phyloP scores from a whole-genome alignment of 2,113 vertebrate species.

The Oryzias curvinotus region DNA sequence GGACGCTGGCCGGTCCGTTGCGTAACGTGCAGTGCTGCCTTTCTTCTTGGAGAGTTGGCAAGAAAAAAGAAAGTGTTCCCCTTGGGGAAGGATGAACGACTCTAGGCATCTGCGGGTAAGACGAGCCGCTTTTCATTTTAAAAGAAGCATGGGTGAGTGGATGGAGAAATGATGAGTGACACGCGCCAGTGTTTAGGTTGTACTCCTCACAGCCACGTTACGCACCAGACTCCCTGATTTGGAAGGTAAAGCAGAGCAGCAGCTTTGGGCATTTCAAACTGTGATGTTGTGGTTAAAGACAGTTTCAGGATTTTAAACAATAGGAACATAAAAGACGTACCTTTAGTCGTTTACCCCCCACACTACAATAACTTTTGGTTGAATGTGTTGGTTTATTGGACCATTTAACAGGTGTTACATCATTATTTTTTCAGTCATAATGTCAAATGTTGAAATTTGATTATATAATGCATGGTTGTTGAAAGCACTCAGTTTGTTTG shows the following conservation, averaged over 20 bases:
- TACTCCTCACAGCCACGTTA: not conserved
- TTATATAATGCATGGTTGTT: too few species aligned
- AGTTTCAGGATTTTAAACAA: too few species aligned
- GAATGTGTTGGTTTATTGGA: not conserved
- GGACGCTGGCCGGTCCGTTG: conserved; percentile 49
- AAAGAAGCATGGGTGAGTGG: not conserved
- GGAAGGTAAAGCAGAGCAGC: conserved; percentile 4
- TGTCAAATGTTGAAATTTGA: too few species aligned
- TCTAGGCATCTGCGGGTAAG: conserved; percentile 73
- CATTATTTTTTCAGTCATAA: not conserved
- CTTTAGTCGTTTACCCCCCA: not conserved
- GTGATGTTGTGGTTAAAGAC: not conserved
- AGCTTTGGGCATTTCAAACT: not conserved
- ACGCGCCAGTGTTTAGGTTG: not conserved
- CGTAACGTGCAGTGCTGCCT: conserved; percentile 51
- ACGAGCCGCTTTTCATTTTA: not conserved
- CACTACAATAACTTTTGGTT: not conserved
- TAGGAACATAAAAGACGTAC: not conserved
- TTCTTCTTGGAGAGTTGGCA: conserved; percentile 67
- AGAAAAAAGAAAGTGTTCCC: conserved; percentile 10
- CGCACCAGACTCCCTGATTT: not conserved
- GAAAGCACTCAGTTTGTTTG: too few species aligned
- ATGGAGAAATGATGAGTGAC: conserved; percentile 22
- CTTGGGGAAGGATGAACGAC: conserved; percentile 69
- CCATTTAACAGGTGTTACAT: not conserved